phyloP scores from a whole-genome alignment of 2,797 vertebrate species.

The Coregonus ussuriensis region DNA sequence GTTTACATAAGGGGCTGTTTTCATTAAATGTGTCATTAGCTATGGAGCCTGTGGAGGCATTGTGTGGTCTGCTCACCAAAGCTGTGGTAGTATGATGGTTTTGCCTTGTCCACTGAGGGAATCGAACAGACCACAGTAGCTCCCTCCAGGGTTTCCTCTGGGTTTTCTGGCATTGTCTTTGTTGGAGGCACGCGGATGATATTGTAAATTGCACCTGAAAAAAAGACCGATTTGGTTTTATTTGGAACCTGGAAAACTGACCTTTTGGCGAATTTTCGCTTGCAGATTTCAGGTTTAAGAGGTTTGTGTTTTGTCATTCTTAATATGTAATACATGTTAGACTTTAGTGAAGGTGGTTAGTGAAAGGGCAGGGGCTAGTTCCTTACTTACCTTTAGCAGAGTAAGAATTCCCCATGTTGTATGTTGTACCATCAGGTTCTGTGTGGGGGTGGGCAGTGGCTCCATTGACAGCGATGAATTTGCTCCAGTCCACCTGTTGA shows the following conservation, averaged over 20 bases:
- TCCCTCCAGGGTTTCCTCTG: conserved; percentile 78
- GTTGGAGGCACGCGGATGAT: conserved; percentile 85
- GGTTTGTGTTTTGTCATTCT: no score
- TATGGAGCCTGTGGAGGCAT: neutral
- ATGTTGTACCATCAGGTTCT: conserved; percentile 84
- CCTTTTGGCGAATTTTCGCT: neutral
- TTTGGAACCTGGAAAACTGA: neutral
- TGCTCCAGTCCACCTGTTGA: conserved; percentile 88
- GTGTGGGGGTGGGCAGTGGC: conserved; percentile 92
- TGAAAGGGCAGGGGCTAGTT: neutral
- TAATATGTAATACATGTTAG: no score
- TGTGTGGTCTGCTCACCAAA: conserved; percentile 80
- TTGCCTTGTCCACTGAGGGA: conserved; percentile 73
- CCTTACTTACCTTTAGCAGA: conserved; percentile 46
- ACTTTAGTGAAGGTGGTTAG: no score
- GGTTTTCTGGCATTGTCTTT: conserved; percentile 43
- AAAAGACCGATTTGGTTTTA: neutral
- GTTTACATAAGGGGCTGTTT: neutral
- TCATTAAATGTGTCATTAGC: neutral
- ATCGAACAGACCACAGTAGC: conserved; percentile 85
- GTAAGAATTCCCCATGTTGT: conserved; percentile 95
- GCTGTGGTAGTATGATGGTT: conserved; percentile 93
- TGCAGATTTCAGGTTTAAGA: neutral
- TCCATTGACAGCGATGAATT: conserved; percentile 88
- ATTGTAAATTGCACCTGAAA: conserved; percentile 85